Evolutionary conservation across 2,888 invertebrate species (phyloP).

Genomic region (Ischnura elegans): DNA sequence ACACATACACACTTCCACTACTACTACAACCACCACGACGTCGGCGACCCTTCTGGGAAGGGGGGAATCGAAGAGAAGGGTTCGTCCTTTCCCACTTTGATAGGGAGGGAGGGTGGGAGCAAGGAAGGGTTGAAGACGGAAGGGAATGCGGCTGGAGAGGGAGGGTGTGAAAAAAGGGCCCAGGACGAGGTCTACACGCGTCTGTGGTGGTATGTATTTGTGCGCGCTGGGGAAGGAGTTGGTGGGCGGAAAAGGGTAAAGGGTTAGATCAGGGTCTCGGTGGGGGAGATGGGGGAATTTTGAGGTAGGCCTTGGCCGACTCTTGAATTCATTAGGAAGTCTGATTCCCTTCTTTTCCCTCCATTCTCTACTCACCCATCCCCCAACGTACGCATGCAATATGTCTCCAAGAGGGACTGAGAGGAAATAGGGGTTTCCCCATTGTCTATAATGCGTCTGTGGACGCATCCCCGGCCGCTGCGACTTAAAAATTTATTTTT

Average conservation of each 20-base stretch:
- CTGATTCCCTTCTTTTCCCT: not conserved
- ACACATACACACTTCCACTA: not conserved
- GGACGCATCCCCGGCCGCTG: not conserved
- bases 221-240: not conserved
- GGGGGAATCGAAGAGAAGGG: slow-evolving; percentile 26
- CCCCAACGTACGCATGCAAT: not conserved
- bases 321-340: slow-evolving; percentile 63
- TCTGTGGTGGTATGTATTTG: not conserved
- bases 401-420: slow-evolving; percentile 23
- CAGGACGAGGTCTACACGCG: not conserved
- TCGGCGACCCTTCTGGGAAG: too few relatives aligned
- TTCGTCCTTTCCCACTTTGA: too few relatives aligned
- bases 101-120: slow-evolving; percentile 22
- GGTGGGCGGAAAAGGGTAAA: not conserved
- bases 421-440: slow-evolving; percentile 32
- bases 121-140: slow-evolving; percentile 34
- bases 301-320: slow-evolving; percentile 62
- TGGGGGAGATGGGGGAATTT: slow-evolving; percentile 3
- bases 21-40: too few relatives aligned
- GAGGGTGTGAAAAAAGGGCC: not conserved
- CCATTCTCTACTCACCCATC: not conserved
- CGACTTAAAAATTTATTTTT: not conserved
- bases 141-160: not conserved
- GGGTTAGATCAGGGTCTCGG: not conserved
- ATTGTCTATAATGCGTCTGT: slow-evolving; percentile 21